Conservation (phyloP, 2,888 invertebrate species). For the Hypselothyrea guttata region DNA sequence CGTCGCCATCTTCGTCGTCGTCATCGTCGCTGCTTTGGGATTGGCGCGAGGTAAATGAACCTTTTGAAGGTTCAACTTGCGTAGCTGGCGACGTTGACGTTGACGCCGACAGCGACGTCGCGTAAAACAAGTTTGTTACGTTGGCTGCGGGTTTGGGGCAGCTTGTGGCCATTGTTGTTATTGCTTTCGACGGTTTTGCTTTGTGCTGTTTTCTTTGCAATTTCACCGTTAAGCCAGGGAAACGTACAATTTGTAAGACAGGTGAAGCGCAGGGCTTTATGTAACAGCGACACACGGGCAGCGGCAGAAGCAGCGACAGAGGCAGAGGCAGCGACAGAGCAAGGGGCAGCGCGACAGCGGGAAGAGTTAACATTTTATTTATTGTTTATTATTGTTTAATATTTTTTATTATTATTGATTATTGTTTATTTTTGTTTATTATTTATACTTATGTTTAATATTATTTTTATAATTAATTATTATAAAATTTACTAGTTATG, state of each 20-base stretch:
- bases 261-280: conserved; percentile 66
- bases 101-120: conserved; percentile 14
- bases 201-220: conserved; percentile 68
- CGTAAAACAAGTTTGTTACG: conserved; percentile 79
- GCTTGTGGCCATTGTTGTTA: conserved; percentile 37
- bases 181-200: conserved; percentile 41
- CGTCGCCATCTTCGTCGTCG: conserved; percentile 17
- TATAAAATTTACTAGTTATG: too few relatives aligned
- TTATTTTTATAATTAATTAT: conserved; percentile 38
- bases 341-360: too few relatives aligned
- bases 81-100: conserved; percentile 64
- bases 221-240: conserved; percentile 69
- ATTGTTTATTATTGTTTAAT: conserved; percentile 11
- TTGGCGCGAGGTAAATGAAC: conserved; percentile 80
- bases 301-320: conserved; percentile 7
- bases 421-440: conserved; percentile 22
- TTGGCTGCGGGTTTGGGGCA: conserved; percentile 38
- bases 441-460: not conserved
- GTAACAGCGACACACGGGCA: too few relatives aligned
- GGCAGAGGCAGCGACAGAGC: too few relatives aligned
- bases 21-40: conserved; percentile 21
- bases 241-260: conserved; percentile 43
- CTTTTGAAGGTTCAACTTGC: conserved; percentile 81
- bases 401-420: conserved; percentile 19
- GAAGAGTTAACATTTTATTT: too few relatives aligned